Evolutionary conservation across 2,113 vertebrate genomes (phyloP), one percentile per base, ranked within the genome.

Genomic region (Lagenorhynchus albirostris): DNA sequence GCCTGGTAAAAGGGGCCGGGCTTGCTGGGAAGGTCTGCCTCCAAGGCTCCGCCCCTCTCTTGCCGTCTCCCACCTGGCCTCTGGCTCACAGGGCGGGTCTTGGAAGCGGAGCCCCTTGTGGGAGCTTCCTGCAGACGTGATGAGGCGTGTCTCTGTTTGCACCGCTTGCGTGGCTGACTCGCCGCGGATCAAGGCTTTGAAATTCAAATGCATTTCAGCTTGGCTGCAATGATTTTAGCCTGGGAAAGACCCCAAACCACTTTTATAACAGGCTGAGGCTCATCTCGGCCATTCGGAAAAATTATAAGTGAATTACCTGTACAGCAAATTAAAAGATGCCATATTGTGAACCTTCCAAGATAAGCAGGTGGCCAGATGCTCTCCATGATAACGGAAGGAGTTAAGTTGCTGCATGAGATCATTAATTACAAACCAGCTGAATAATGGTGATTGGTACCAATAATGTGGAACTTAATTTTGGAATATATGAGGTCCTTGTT

Each of bases 121-220:
- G 31, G 15, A 11, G 58, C 73, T 23, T 9, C 41, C 76, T 8
- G 2, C 1, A 0, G 83, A 33, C 3, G 26, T 58, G 7, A 0
- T 1, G 41, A 15, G 81, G 8, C 8, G 0, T 3, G 14, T 15
- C 36, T 47, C 63, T 70, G 0, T 41, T 2, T 36, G 44, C 47
- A 26, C 1, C 23, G 26, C 65, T 6, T 10, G 58, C 38, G 0
- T 8, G 25, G 50, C n/a, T 1, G 3, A 17, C 53, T 15, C 3
- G 23, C 29, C 4, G 20, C 13, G 31, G 65, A 26, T 5, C 2
- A 18, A 29, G 47, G 77, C 26, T 88, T 73, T 55, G 93, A 53
- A 68, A 33, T 93, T 79, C n/a, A 18, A 63, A 38, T 29, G 60
- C 11, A 33, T 36, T 26, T 25, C 44, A 25, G 44, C 7, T 8